Conservation (phyloP, 2,113 vertebrate genomes). For the Argyrosomus japonicus region DNA sequence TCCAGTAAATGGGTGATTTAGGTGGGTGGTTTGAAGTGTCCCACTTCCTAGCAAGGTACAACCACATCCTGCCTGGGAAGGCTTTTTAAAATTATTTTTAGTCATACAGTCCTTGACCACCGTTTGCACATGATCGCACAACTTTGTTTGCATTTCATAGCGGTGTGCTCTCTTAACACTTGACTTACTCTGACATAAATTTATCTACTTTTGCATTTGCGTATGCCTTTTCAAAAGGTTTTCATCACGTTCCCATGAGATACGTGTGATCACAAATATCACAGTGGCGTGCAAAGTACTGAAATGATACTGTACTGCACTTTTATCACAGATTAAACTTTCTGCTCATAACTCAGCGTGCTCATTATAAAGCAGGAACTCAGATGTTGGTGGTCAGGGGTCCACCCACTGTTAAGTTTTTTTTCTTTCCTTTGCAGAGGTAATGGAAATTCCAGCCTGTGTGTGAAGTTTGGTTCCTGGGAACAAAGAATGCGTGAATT, state of each 20-base stretch:
- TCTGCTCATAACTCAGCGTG: slow-evolving; percentile 7
- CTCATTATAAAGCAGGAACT: slow-evolving; percentile 40
- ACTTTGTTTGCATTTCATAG: slow-evolving; percentile 62
- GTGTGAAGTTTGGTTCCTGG: slow-evolving; percentile 55
- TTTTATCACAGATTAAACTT: not conserved
- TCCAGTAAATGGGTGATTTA: not conserved
- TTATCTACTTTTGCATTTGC: not conserved
- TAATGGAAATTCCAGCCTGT: slow-evolving; percentile 69
- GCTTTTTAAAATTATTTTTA: not conserved
- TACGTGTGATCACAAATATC: too few species aligned
- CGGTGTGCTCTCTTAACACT: not conserved
- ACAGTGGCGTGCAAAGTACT: not conserved
- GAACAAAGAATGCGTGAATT: slow-evolving; percentile 54
- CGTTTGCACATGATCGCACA: slow-evolving; percentile 5
- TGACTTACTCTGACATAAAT: not conserved
- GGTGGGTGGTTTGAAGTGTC: not conserved
- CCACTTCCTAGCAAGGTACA: not conserved
- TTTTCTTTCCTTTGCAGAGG: slow-evolving; percentile 1
- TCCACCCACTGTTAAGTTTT: slow-evolving; percentile 48
- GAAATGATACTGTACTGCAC: not conserved
- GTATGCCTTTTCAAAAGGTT: too few species aligned
- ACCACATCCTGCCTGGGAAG: slow-evolving; percentile 41
- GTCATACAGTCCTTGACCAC: slow-evolving; percentile 18
- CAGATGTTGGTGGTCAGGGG: slow-evolving; percentile 32
- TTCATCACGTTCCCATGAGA: too few species aligned